Evolutionary conservation across 2,888 invertebrate species (phyloP), one percentile per base, ranked within the genome.

Genomic region (Parnassius apollo): DNA sequence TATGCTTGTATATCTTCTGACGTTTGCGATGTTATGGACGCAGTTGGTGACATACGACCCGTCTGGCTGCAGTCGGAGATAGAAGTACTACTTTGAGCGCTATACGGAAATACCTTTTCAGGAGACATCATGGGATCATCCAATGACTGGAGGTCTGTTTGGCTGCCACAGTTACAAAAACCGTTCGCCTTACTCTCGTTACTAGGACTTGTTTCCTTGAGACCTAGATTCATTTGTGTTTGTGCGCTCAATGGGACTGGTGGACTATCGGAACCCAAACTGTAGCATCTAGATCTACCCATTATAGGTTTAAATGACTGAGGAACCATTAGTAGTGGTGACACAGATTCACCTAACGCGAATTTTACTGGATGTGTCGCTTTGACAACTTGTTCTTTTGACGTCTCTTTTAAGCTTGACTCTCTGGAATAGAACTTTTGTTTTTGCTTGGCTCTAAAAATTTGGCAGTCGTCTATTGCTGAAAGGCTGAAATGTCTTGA

Each of bases 91-190:
- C 92, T 91, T 67, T 89, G 92, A 45, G 85, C 80, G 65, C 84
- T 88, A 68, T 81, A 92, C 22, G 86, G 90, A 69, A 92, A 88
- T 74, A 92, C 89, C 62, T 77, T 88, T 69, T 75, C 85, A 42
- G 92, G 87, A 74, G 90, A 89, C 69, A 87, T 85, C 81, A 87
- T 85, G n/a, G 83, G 83, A 70, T 92, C 92, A 53, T 95, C 95
- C 62, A 95, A 81, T 0, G 95, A 95, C 68, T 93, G 93, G 55
- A 95, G 83, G 70, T 96, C 96, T 11, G 94, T 95, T 80, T 95
- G 95, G 79, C 95, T 96, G 69, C 95, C 94, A 75, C 95, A 95
- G 69, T 95, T 94, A 74, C 95, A 94, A 72, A 94, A 94, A 61
- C 85, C 84, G 68, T 80, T 83, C n/a, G 76, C 71, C 71, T 91